phyloP scores from a whole-genome alignment of 2,888 invertebrate species.

The Seladonia tumulorum region DNA sequence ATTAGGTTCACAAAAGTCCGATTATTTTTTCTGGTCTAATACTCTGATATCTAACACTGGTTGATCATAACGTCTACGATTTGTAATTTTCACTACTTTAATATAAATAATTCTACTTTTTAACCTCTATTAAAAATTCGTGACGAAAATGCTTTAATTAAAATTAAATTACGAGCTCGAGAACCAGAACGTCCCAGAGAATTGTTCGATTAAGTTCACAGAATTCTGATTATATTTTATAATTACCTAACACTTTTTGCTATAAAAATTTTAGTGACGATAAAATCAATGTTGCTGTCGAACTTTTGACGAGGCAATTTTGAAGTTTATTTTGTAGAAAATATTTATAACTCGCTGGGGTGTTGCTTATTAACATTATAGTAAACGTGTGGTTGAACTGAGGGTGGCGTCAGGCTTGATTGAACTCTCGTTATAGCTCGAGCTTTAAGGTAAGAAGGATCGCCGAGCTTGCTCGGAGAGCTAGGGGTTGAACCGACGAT shows the following conservation, averaged over 20 bases:
- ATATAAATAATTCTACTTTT: no score
- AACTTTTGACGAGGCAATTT: not conserved
- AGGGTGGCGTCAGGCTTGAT: constrained; percentile 1
- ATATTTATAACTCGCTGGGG: not conserved
- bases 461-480: constrained; percentile 14
- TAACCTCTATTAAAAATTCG: no score
- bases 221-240: not conserved
- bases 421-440: constrained; percentile 36
- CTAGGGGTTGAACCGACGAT: constrained; percentile 33
- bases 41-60: no score
- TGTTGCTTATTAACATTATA: not conserved
- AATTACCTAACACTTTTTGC: not conserved
- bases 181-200: no score
- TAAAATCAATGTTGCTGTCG: not conserved
- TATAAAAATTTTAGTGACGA: not conserved
- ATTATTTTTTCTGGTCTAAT: not conserved
- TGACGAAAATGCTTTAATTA: not conserved
- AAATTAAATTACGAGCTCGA: not conserved
- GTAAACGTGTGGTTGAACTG: not conserved
- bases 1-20: no score
- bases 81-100: no score
- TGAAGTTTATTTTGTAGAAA: not conserved
- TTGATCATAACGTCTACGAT: no score
- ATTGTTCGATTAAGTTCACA: not conserved
- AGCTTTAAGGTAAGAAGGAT: constrained; percentile 8